Base-by-base conservation (phyloP, 2,113 vertebrate genomes). In the Thermophis baileyi region DNA sequence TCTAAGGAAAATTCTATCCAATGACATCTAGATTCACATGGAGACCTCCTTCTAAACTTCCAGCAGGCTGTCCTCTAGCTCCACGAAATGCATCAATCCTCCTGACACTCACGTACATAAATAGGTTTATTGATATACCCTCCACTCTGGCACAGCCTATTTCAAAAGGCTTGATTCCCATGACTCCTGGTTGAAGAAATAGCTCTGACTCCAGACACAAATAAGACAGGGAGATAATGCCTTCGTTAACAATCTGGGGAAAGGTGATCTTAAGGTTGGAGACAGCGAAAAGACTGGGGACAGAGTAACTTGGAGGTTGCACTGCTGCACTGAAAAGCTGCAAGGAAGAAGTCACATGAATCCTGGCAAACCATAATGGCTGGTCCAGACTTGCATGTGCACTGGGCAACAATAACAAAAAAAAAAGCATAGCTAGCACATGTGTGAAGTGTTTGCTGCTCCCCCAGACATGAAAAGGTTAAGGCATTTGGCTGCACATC, bases 381-480 rank as follows among this genome's bases (percentile, higher is more conserved):
- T 22, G 25, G 0, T 27, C 46, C 6, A 57, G 74, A 24, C 24
- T 16, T 50, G 53, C 8, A 3, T 24, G 53, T 5, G 30, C 5
- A 47, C 46, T 30, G n/a, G 91, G 54, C 57, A 88, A 53, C 30
- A 55, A 55, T 24, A 90, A 57, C 57, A 89, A 50, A 57, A 49
- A 47, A 50, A 22, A 50, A 10, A 10, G 18, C 16, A 20, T 54
- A 57, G 20, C 69, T 20, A 12, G 24, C 63, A 90, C 74, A 86
- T 87, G 54, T 90, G 54, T 51, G 47, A 63, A 90, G 47, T 14
- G 89, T 93, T 93, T 90, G 85, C 92, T 49, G 81, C n/a, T 90
- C 63, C 49, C 4, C 6, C 88, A 93, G 96, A 69, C 95, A 96
- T 91, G 96, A 92, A 96, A 90, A 96, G 95, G 96, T 97, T 97